Conservation (phyloP, 1,140 invertebrate genomes). For the Drosophila kepulauana region DNA sequence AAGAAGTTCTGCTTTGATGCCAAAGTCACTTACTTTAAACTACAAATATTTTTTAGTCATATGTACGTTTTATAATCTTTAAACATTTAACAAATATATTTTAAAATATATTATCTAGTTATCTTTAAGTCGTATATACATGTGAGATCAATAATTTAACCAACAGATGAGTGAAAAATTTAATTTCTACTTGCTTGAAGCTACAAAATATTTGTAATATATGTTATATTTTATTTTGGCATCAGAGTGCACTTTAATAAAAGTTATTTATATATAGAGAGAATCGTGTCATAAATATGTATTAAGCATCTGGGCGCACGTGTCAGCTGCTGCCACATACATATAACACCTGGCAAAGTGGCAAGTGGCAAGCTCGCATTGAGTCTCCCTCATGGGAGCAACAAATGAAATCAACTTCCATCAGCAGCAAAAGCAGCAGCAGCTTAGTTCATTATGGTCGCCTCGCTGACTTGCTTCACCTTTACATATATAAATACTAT, state of each 20-base stretch:
- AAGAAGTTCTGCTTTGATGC: too few relatives aligned
- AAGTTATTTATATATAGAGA: conserved; percentile 14
- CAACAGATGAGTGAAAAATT: too few relatives aligned
- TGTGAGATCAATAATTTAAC: too few relatives aligned
- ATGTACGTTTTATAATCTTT: too few relatives aligned
- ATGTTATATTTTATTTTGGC: not conserved
- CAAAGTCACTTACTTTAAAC: too few relatives aligned
- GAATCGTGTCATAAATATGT: conserved; percentile 17
- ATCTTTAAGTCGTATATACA: too few relatives aligned
- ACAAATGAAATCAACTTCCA: conserved; percentile 43
- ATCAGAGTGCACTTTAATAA: conserved; percentile 6
- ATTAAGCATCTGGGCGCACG: conserved; percentile 16
- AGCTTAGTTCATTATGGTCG: conserved; percentile 40
- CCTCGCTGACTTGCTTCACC: conserved; percentile 16
- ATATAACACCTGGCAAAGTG: conserved; percentile 28
- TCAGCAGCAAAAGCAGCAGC: conserved; percentile 32
- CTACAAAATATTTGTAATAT: not conserved
- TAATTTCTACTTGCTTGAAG: not conserved
- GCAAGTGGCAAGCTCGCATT: conserved; percentile 22
- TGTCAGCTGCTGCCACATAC: conserved; percentile 4
- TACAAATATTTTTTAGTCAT: too few relatives aligned
- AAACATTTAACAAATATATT: too few relatives aligned
- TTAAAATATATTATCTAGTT: too few relatives aligned
- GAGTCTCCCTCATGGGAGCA: conserved; percentile 23
- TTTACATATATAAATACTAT: conserved; percentile 4